Evolutionary conservation across 2,888 invertebrate species (phyloP).

Genomic region (Cheilosia grossa): DNA sequence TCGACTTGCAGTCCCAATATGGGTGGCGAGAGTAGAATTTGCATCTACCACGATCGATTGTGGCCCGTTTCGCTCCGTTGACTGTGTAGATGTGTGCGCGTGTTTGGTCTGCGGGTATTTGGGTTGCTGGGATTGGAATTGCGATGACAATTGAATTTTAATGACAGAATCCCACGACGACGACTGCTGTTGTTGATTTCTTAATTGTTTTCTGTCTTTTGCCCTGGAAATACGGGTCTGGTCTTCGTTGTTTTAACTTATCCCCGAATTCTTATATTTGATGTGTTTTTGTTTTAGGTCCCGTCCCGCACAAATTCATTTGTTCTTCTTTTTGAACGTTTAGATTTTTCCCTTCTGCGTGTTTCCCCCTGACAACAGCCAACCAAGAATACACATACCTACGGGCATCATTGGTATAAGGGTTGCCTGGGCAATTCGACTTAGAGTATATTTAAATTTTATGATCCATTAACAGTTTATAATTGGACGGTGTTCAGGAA

Average conservation of each 20-base stretch:
- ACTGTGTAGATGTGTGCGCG: neutral
- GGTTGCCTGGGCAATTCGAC: slow-evolving; percentile 48
- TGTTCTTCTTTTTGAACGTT: slow-evolving; percentile 27
- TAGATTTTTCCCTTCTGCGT: slow-evolving; percentile 4
- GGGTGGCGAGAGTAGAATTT: slow-evolving; percentile 53
- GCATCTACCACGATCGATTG: slow-evolving; percentile 51
- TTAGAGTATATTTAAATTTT: slow-evolving; percentile 53
- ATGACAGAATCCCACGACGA: slow-evolving; percentile 56
- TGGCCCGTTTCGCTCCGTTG: neutral
- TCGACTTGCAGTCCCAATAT: slow-evolving; percentile 35
- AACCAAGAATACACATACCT: slow-evolving; percentile 13
- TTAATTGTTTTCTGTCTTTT: slow-evolving; percentile 51
- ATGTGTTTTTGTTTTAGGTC: slow-evolving; percentile 44
- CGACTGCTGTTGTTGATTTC: slow-evolving; percentile 48
- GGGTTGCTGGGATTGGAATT: slow-evolving; percentile 27
- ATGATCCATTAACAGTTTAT: slow-evolving; percentile 72
- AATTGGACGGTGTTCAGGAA: slow-evolving; percentile 50
- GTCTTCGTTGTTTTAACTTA: neutral
- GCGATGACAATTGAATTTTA: slow-evolving; percentile 67
- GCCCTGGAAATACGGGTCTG: slow-evolving; percentile 48
- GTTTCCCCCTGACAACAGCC: slow-evolving; percentile 35
- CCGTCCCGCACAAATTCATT: slow-evolving; percentile 38
- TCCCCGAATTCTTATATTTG: slow-evolving; percentile 15
- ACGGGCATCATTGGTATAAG: slow-evolving; percentile 38
- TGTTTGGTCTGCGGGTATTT: neutral